Percentiles rank a stretch among this genome's conserved stretches.
Conservation (phyloP, 2,888 invertebrate species). For the Phrixothrix hirtus region DNA sequence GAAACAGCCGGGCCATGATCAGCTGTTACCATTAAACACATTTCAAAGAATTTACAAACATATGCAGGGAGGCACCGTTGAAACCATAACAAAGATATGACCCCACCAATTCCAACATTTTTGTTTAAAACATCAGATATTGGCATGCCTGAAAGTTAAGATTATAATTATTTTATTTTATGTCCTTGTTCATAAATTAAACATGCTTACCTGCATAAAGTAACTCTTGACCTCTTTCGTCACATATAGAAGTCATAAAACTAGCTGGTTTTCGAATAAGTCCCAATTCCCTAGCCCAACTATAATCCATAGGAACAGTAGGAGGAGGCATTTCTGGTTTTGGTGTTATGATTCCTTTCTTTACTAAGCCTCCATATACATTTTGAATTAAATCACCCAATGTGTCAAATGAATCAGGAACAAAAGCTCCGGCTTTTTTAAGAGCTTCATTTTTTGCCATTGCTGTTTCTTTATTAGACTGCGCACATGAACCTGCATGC, state of each 20-base stretch:
- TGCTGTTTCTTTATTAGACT: slow-evolving; percentile 86
- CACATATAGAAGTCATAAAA: slow-evolving; percentile 99
- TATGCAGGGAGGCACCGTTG: slow-evolving; percentile 93
- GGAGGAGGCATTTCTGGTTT: slow-evolving; percentile 94
- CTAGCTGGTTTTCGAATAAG: slow-evolving; percentile 98
- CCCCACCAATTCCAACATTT: slow-evolving; percentile 96
- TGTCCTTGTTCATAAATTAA: too few relatives aligned
- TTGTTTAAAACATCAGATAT: slow-evolving; percentile 87
- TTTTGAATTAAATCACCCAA: slow-evolving; percentile 76
- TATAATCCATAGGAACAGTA: slow-evolving; percentile 99
- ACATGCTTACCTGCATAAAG: slow-evolving; percentile 94
- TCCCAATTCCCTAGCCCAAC: slow-evolving; percentile 97
- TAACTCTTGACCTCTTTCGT: slow-evolving; percentile 96
- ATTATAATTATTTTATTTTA: not conserved
- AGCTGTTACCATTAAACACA: slow-evolving; percentile 98
- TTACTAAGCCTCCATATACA: slow-evolving; percentile 77
- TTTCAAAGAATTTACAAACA: slow-evolving; percentile 97
- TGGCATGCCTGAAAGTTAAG: slow-evolving; percentile 60
- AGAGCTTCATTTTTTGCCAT: slow-evolving; percentile 88
- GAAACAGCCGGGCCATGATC: slow-evolving; percentile 99
- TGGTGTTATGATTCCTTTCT: slow-evolving; percentile 80
- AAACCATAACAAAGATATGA: slow-evolving; percentile 97
- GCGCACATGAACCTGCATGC: slow-evolving; percentile 98
- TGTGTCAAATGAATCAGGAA: slow-evolving; percentile 92
- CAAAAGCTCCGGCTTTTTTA: slow-evolving; percentile 80